Conservation (phyloP, 2,797 vertebrate species). For the Gallinago solitaria region DNA sequence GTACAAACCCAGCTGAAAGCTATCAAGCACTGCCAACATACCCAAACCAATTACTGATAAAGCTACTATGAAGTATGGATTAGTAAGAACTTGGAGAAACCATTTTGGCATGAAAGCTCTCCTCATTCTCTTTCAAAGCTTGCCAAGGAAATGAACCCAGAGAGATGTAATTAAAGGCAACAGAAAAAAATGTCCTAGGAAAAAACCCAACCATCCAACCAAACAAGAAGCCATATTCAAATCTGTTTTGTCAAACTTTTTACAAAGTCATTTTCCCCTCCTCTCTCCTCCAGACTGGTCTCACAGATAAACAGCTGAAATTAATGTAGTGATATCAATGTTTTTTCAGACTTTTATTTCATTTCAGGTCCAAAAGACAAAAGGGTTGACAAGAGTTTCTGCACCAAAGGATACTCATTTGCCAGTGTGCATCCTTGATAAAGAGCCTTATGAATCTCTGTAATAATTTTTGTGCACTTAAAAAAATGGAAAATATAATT, state of each 20-base stretch:
- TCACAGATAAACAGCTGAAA: slow-evolving; percentile 32
- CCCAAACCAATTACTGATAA: slow-evolving; percentile 58
- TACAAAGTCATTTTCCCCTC: not conserved
- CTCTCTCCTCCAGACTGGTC: not conserved
- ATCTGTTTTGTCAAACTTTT: not conserved
- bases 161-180: slow-evolving; percentile 50
- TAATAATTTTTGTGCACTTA: not conserved
- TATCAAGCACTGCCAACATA: slow-evolving; percentile 49
- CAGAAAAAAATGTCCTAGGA: not conserved
- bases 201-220: not conserved
- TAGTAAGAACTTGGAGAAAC: slow-evolving; percentile 36
- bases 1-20: slow-evolving; percentile 38
- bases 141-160: slow-evolving; percentile 47
- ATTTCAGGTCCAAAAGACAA: slow-evolving; percentile 13
- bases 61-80: slow-evolving; percentile 37
- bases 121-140: slow-evolving; percentile 23
- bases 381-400: not conserved
- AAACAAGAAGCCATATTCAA: not conserved
- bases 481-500: not conserved
- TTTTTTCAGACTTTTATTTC: slow-evolving; percentile 6
- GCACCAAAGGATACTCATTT: not conserved
- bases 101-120: slow-evolving; percentile 4
- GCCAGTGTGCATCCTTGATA: not conserved
- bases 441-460: not conserved
- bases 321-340: not conserved